A percentile compares a stretch with the other conserved stretches of the same genome.
Evolutionary conservation across 2,113 vertebrate genomes (phyloP).

Genomic region (Phoxinus phoxinus): DNA sequence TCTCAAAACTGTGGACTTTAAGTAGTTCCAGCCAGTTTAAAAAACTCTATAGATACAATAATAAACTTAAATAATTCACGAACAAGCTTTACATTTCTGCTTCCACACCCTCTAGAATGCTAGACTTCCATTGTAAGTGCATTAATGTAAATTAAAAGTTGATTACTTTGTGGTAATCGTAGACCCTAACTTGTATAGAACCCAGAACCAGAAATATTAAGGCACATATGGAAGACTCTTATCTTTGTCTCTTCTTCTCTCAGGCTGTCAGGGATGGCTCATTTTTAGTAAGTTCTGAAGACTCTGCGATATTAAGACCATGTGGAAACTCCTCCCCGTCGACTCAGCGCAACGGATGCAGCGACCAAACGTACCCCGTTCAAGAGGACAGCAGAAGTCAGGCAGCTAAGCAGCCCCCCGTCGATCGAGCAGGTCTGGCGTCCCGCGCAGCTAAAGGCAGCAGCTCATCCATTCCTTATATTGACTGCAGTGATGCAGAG

Average conservation of each 20-base stretch:
- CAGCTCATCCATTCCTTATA: constrained; percentile 85
- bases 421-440: constrained; percentile 94
- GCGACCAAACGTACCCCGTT: constrained; percentile 67
- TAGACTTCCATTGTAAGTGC: not conserved
- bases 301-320: constrained; percentile 72
- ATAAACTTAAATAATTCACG: not conserved
- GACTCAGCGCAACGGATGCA: constrained; percentile 77
- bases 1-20: too few relatives aligned
- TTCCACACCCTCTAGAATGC: not conserved
- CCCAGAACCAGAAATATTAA: not conserved
- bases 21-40: not conserved
- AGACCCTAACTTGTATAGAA: not conserved
- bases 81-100: not conserved
- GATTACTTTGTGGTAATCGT: not conserved
- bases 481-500: constrained; percentile 89
- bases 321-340: constrained; percentile 78
- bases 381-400: constrained; percentile 69
- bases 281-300: constrained; percentile 70
- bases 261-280: constrained; percentile 82
- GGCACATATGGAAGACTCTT: not conserved
- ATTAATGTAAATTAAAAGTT: not conserved
- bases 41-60: not conserved
- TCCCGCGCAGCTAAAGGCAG: constrained; percentile 83
- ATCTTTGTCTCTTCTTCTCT: constrained; percentile 50
- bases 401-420: constrained; percentile 66